A percentile compares a stretch with the other conserved stretches of the same genome.
Evolutionary conservation across 2,113 vertebrate species (phyloP).

Genomic region (Ariopsis seemanni): DNA sequence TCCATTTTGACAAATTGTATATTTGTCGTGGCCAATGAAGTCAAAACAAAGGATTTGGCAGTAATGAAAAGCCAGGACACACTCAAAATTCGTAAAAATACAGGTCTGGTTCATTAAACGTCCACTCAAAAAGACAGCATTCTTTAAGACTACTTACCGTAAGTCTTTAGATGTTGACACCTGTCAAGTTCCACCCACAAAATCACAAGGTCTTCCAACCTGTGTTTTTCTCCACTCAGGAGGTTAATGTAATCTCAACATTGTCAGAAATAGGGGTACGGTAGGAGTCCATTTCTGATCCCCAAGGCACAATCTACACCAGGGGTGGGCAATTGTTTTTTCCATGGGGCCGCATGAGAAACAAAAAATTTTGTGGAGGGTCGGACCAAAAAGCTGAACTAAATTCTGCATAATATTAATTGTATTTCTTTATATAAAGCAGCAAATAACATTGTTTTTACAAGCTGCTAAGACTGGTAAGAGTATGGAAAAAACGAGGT

Average conservation of each 20-base stretch:
- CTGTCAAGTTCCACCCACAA: background rate
- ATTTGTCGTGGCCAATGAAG: background rate
- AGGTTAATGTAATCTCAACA: background rate
- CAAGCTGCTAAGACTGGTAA: too few species aligned
- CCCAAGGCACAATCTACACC: too few species aligned
- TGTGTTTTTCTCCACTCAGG: background rate
- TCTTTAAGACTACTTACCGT: background rate
- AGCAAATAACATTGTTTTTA: too few species aligned
- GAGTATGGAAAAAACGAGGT: too few species aligned
- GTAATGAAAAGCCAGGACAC: slow-evolving; percentile 26
- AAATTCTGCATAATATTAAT: too few species aligned
- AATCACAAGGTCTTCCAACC: background rate
- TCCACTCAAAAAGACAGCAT: background rate
- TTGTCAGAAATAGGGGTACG: too few species aligned
- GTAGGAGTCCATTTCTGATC: too few species aligned
- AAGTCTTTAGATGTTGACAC: slow-evolving; percentile 15
- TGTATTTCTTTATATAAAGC: too few species aligned
- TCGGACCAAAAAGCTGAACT: too few species aligned
- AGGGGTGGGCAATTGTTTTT: too few species aligned
- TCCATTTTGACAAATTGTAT: slow-evolving; percentile 21
- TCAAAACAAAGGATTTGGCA: background rate
- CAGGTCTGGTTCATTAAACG: background rate
- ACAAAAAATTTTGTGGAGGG: too few species aligned
- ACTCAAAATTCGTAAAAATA: background rate
- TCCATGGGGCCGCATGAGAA: too few species aligned